Evolutionary conservation across 2,797 vertebrate genomes (phyloP).

Genomic region (Linurgus olivaceus): DNA sequence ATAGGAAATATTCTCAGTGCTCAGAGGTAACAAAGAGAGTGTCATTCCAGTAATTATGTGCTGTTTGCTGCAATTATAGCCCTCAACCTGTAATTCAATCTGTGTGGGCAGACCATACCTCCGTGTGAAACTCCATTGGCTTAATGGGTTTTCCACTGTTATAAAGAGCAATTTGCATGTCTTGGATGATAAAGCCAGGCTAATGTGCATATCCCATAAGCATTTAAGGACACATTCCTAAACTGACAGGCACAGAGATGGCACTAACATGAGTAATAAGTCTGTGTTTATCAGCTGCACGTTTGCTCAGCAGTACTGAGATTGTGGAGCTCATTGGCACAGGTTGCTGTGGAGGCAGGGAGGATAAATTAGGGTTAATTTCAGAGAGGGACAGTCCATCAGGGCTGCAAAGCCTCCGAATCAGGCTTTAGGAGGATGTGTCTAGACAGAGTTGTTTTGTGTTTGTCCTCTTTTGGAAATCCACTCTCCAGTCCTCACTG

Average conservation of each 20-base stretch:
- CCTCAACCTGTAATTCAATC: constrained; percentile 19
- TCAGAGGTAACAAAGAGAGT: constrained; percentile 22
- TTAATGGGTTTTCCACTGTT: constrained; percentile 20
- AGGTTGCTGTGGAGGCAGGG: background rate
- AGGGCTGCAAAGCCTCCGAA: background rate
- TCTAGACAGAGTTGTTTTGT: background rate
- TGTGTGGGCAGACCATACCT: background rate
- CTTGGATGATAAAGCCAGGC: constrained; percentile 23
- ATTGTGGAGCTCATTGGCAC: background rate
- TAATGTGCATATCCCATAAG: constrained; percentile 4
- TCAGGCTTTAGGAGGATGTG: background rate
- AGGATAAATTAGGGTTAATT: background rate
- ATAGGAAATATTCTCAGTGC: background rate
- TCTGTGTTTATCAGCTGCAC: background rate
- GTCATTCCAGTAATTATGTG: constrained; percentile 5
- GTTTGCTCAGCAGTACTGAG: background rate
- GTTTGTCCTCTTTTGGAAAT: background rate
- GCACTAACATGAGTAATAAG: background rate
- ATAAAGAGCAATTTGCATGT: constrained; percentile 6
- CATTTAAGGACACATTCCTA: background rate
- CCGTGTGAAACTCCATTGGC: constrained; percentile 16
- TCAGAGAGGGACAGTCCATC: background rate
- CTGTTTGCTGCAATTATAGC: constrained; percentile 29
- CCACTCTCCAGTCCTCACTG: background rate
- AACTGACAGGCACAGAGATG: background rate